Percentiles rank a stretch among this genome's conserved stretches.
Evolutionary conservation across 2,888 invertebrate genomes (phyloP).

Genomic region (Aphrophora alni): DNA sequence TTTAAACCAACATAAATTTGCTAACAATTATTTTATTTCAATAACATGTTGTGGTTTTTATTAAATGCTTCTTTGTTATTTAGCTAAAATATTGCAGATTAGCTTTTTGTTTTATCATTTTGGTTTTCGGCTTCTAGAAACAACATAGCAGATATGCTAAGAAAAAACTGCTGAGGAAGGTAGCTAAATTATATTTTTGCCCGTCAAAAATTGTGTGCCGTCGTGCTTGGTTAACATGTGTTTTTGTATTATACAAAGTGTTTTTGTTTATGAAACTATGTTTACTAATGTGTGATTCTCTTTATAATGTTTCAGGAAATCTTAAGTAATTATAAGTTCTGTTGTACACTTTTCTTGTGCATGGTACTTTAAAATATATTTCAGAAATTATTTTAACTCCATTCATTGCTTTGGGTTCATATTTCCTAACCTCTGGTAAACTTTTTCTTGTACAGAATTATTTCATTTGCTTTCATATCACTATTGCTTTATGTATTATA

Average conservation of each 20-base stretch:
- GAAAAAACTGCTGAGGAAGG: neutral
- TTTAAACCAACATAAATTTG: slow-evolving; percentile 7
- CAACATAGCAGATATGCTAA: neutral
- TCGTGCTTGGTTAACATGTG: neutral
- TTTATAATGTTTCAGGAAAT: neutral
- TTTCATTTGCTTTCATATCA: too few species aligned
- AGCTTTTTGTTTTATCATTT: slow-evolving; percentile 13
- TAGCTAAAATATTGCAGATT: neutral
- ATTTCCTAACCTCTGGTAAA: slow-evolving; percentile 12
- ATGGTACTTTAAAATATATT: neutral
- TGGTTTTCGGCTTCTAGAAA: slow-evolving; percentile 12
- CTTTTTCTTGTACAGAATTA: neutral
- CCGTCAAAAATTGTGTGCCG: neutral
- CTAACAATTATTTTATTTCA: neutral
- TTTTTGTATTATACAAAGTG: neutral
- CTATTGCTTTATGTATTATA: too few species aligned
- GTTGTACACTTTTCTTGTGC: neutral
- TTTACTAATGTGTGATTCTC: neutral
- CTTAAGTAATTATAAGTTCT: neutral
- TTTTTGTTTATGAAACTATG: neutral
- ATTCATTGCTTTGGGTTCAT: neutral
- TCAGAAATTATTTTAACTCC: neutral
- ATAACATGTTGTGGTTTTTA: neutral
- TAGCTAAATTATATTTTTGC: neutral
- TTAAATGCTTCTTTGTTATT: neutral